Conservation (phyloP, 2,888 invertebrate species). For the Pomacea canaliculata region DNA sequence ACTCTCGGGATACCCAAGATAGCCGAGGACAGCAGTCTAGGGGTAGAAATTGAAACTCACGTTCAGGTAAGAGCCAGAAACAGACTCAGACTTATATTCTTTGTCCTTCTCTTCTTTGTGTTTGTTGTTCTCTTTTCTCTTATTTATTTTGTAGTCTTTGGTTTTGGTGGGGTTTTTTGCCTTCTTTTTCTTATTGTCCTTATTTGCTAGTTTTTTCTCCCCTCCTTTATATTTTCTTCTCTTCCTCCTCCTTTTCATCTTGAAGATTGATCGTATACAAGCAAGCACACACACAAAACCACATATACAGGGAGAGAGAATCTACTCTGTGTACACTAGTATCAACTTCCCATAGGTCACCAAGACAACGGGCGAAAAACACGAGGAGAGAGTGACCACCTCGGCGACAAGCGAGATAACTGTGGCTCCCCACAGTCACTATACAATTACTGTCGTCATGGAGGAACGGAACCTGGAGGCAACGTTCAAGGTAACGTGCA, state of each 20-base stretch:
- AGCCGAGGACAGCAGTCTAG: slow-evolving; percentile 9
- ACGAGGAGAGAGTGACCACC: slow-evolving; percentile 35
- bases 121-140: background rate
- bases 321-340: background rate
- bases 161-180: background rate
- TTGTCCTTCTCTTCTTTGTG: background rate
- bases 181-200: background rate
- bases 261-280: background rate
- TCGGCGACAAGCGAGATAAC: slow-evolving; percentile 38
- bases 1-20: slow-evolving; percentile 34
- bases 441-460: slow-evolving; percentile 33
- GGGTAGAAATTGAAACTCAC: slow-evolving; percentile 19
- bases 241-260: background rate
- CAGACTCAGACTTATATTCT: too few relatives aligned
- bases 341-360: slow-evolving; percentile 28
- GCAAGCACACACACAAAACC: background rate
- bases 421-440: slow-evolving; percentile 31
- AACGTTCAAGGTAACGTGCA: slow-evolving; percentile 26
- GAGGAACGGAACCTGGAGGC: slow-evolving; percentile 32
- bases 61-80: slow-evolving; percentile 5
- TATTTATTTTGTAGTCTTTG: background rate
- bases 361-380: slow-evolving; percentile 36
- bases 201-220: background rate
- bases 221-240: background rate
- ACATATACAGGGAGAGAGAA: too few relatives aligned